Percentiles rank a stretch among this genome's conserved stretches.
phyloP scores from a whole-genome alignment of 2,888 invertebrate genomes.

The Agriopis aurantiaria region DNA sequence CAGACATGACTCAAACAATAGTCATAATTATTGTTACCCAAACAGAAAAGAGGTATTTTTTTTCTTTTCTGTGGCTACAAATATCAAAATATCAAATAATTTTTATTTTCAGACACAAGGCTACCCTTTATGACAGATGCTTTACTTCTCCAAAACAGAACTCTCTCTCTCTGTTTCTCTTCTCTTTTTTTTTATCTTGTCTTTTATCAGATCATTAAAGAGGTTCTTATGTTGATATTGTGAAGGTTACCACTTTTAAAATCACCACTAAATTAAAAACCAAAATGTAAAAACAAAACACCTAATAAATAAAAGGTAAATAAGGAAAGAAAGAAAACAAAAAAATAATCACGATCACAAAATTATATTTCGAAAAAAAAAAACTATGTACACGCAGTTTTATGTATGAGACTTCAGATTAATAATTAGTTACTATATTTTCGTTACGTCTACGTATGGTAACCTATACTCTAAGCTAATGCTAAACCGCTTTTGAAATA shows the following conservation, averaged over 20 bases:
- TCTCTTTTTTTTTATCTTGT: too few relatives aligned
- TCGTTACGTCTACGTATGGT: slow-evolving; percentile 47
- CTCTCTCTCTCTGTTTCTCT: too few relatives aligned
- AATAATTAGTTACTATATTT: slow-evolving; percentile 28
- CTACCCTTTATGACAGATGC: too few relatives aligned
- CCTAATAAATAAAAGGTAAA: slow-evolving; percentile 1
- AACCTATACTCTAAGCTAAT: slow-evolving; percentile 46
- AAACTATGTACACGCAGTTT: slow-evolving; percentile 75
- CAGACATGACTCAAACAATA: too few relatives aligned
- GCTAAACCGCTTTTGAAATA: slow-evolving; percentile 41
- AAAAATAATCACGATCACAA: slow-evolving; percentile 72
- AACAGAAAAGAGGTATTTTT: too few relatives aligned
- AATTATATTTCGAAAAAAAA: slow-evolving; percentile 80
- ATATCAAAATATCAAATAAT: too few relatives aligned
- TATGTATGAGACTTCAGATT: slow-evolving; percentile 40
- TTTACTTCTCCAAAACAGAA: too few relatives aligned
- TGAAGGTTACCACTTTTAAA: not conserved
- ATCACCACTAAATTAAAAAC: not conserved
- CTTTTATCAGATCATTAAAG: too few relatives aligned
- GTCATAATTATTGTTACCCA: too few relatives aligned
- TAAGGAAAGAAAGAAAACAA: slow-evolving; percentile 54
- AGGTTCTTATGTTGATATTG: too few relatives aligned
- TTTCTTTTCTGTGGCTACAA: too few relatives aligned
- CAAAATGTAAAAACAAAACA: not conserved
- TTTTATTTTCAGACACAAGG: too few relatives aligned